Evolutionary conservation across 37 sponge, comb jelly and placozoan species (phyloP).

Genomic region (Bolinopsis microptera): DNA sequence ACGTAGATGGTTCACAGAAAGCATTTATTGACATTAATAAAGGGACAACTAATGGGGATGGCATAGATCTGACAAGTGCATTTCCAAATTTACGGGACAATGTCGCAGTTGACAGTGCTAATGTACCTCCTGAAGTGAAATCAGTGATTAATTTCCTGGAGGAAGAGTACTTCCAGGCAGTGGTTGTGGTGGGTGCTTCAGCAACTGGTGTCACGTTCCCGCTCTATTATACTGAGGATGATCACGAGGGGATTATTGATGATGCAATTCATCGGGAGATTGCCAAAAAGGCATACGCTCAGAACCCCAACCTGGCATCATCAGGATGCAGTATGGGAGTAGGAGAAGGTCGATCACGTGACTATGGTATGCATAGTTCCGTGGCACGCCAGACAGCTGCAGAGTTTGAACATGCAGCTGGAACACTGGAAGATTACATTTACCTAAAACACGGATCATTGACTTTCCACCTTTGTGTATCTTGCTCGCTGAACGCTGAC

Average conservation of each 20-base stretch:
- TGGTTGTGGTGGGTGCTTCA: background rate
- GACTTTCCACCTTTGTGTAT: background rate
- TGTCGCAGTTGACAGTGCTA: background rate
- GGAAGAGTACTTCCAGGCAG: background rate
- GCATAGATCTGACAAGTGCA: background rate
- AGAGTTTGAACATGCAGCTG: background rate
- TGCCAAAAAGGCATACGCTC: background rate
- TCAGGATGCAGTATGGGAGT: background rate
- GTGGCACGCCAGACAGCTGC: background rate
- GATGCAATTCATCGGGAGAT: background rate
- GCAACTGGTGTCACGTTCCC: background rate
- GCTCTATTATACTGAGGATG: background rate
- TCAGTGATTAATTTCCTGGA: constrained; percentile 21
- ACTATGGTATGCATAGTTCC: too few relatives aligned
- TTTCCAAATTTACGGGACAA: background rate
- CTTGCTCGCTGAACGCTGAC: background rate
- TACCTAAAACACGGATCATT: background rate
- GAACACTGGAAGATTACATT: constrained; percentile 9
- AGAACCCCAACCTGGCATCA: background rate
- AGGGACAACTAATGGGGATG: background rate
- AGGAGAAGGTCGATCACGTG: background rate
- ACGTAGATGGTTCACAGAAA: constrained; percentile 1
- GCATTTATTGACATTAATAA: background rate
- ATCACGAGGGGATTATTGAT: constrained; percentile 1
- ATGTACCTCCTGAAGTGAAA: background rate